Evolutionary conservation across 2,113 vertebrate species (phyloP), one percentile per base, ranked within the genome.

Genomic region (Hucho hucho): DNA sequence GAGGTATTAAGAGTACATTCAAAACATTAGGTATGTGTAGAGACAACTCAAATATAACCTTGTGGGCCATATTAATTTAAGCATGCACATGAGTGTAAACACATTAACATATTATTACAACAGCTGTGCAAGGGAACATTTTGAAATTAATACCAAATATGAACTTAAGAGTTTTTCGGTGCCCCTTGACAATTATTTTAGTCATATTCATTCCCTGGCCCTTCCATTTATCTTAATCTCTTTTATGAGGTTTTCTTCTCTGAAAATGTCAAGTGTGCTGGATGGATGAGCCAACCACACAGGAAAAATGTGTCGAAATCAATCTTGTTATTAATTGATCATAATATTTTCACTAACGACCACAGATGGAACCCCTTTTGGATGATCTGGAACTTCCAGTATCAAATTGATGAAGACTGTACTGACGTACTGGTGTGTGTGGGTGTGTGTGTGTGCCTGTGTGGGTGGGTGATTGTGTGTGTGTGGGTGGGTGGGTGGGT

Each of bases 291-390:
- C 72, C 64, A 59, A 83, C 70, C 86, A 79, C 79, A 3, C 68
- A 80, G 73, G 80, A 76, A 86, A 89, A 80, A 86, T 90, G 89
- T 86, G 82, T 86, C 87, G 29, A 86, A 87, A 87, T 90, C 88
- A 85, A 80, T 87, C 84, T 68, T 71, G 74, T 81, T 82, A 79
- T 89, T 87, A 89, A 88, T 91, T 89, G 89, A 91, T 92, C 85
- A 90, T 65, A 85, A 84, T 84, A 83, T 87, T 87, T 89, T 87
- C 84, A 82, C 79, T 78, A 74, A 72, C 84, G 69, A 80, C 79
- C 78, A 79, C 83, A 87, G 80, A 84, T 84, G 83, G 81, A 87
- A 87, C 59, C 77, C 69, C 69, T 87, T 63, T 77, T 25, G 13
- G 69, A 43, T 69, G 72, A 59, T 66, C 82, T 81, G 83, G 81